Conservation (phyloP, 1,140 invertebrate species). For the Teleopsis dalmanni region DNA sequence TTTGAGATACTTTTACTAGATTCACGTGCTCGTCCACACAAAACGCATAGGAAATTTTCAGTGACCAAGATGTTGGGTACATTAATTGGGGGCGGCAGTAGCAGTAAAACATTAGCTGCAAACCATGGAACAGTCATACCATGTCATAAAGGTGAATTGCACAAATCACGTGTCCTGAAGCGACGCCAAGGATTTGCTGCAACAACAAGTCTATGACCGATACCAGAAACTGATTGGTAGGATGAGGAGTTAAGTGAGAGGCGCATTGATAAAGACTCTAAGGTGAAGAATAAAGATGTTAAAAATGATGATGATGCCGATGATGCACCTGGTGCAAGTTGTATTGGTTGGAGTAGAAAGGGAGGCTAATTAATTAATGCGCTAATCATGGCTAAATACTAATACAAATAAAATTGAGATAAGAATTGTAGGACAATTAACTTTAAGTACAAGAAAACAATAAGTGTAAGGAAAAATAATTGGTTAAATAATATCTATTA, state of each 20-base stretch:
- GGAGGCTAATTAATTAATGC: no score
- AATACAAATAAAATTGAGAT: no score
- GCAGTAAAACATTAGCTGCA: constrained; percentile 26
- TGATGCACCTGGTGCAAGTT: no score
- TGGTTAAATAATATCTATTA: no score
- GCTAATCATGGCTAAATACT: no score
- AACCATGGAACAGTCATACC: constrained; percentile 50
- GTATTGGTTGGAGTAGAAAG: no score
- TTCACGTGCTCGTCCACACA: constrained; percentile 50
- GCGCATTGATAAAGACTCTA: background rate
- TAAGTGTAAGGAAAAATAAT: no score
- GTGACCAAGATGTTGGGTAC: constrained; percentile 74
- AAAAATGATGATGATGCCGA: no score
- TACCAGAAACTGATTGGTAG: constrained; percentile 15
- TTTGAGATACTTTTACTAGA: constrained; percentile 62
- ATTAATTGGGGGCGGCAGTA: constrained; percentile 52
- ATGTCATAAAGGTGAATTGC: constrained; percentile 52
- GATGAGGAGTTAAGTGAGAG: background rate
- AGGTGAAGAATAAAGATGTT: no score
- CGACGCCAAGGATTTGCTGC: constrained; percentile 51
- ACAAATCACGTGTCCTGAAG: constrained; percentile 49
- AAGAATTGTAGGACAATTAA: no score
- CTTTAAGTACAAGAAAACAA: no score
- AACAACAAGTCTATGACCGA: constrained; percentile 52
- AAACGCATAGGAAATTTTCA: constrained; percentile 59